Base-by-base conservation (phyloP, 2,888 invertebrate species). In the Stegophylla sp. region DNA sequence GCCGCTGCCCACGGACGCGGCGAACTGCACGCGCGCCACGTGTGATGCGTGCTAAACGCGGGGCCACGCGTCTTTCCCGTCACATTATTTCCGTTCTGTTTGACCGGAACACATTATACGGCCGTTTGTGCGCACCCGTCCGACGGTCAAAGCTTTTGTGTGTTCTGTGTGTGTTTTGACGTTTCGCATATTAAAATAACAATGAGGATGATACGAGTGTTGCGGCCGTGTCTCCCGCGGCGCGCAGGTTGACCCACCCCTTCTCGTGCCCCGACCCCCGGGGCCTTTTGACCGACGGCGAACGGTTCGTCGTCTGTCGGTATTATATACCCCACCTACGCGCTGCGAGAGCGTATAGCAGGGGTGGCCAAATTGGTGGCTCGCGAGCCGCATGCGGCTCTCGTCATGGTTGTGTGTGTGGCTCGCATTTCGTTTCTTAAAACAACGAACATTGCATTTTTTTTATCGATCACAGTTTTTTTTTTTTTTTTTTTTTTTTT, bases 91-190 rank as follows among this genome's bases (percentile, higher is more conserved):
- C 53, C 53, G 41, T 66, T 66, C 43, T 34, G 9, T 77, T 67
- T 67, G 67, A 77, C 77, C 77, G 77, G 77, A 67, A 77, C 77
- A 45, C 56, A 34, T 66, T 51, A 63, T 26, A 56, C 66, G 63
- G 20, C 20, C 51, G 51, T n/a, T n/a, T 26, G n/a, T n/a, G 9
- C 13, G 17, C 34, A 20, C 51, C 12, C 56, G 23, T 20, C 12
- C 26, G 23, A 51, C 51, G 51, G 34, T 41, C 75, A 51, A n/a
- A 48, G 61, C 61, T 61, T 51, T 63, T 74, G 20, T 26, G 34
- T 17, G n/a, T 17, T 3, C 34, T 5, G 34, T 43, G 26, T 45
- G 61, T 41, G 23, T 75, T 75, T 64, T 64, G 64, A 64, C 75
- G 41, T 64, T 51, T 74, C 34, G 48, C 1, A 41, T 20, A 64